These are phyloP conservation scores for Macroramphosus scolopax DNA, from an alignment of 2,797 vertebrate species.

Conservation along the genomic window DNA sequence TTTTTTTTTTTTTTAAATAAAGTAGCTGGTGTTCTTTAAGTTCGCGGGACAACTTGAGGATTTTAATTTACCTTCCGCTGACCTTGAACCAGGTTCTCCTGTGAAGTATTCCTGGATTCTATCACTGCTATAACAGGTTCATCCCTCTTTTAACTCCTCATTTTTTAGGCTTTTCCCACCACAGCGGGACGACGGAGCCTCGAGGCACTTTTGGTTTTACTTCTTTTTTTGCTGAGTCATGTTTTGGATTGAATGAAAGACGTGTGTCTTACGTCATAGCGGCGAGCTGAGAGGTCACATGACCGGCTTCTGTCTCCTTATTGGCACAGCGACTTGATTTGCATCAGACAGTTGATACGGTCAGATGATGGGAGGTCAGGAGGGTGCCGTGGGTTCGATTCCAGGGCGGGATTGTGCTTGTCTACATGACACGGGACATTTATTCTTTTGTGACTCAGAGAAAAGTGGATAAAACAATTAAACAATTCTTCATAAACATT, in stretches of 20 bases:
- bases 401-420: no score
- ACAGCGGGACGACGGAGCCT: conserved; percentile 5
- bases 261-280: neutral
- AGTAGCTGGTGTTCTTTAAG: no score
- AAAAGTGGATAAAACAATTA: no score
- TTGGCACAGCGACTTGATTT: no score
- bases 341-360: no score
- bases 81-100: conserved; percentile 14
- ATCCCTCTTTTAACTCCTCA: neutral
- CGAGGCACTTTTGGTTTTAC: neutral
- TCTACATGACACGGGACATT: no score
- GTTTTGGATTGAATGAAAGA: conserved; percentile 2
- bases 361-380: no score
- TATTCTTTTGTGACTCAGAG: no score
- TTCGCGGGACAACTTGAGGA: conserved; percentile 17
- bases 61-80: conserved; percentile 32
- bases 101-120: conserved; percentile 17
- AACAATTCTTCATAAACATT: no score
- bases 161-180: conserved; percentile 7
- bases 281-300: neutral
- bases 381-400: no score
- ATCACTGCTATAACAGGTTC: conserved; percentile 7
- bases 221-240: conserved; percentile 18
- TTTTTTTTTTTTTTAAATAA: conserved; percentile 4
- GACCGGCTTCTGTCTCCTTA: no score